A percentile compares a stretch with the other conserved stretches of the same genome.
Evolutionary conservation across 1,140 invertebrate species (phyloP).

Genomic region (Cotesia vestalis): DNA sequence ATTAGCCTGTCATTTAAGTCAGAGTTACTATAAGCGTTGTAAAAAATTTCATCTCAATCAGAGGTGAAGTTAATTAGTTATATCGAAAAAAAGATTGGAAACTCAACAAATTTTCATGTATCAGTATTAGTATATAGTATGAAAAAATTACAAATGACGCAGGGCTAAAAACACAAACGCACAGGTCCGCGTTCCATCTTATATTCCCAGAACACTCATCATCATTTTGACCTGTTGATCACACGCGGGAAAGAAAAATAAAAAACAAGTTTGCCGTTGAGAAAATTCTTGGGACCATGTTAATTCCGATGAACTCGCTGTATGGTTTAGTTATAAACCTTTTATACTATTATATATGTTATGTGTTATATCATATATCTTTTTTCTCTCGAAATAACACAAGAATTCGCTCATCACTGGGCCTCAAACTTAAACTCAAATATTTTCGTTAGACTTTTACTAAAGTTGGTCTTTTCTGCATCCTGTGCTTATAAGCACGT

Average conservation of each 20-base stretch:
- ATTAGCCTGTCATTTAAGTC: too few relatives aligned
- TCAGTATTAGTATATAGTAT: not conserved
- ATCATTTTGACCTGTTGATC: constrained; percentile 24
- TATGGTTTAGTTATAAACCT: not conserved
- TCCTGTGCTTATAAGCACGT: not conserved
- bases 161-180: not conserved
- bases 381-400: constrained; percentile 1
- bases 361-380: not conserved
- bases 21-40: too few relatives aligned
- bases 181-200: constrained; percentile 5
- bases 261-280: constrained; percentile 29
- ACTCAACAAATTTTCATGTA: too few relatives aligned
- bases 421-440: not conserved
- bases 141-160: constrained; percentile 3
- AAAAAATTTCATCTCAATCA: too few relatives aligned
- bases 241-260: not conserved
- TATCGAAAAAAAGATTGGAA: too few relatives aligned
- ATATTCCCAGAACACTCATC: constrained; percentile 21
- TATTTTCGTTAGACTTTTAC: constrained; percentile 7
- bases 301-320: constrained; percentile 11
- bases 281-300: constrained; percentile 17
- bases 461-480: not conserved
- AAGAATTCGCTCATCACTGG: constrained; percentile 6
- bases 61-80: too few relatives aligned
- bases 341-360: not conserved